Percentiles rank a stretch among this genome's conserved stretches.
These are phyloP conservation scores for Noctua janthina DNA, from an alignment of 2,888 invertebrate genomes.

Conservation along the genomic window DNA sequence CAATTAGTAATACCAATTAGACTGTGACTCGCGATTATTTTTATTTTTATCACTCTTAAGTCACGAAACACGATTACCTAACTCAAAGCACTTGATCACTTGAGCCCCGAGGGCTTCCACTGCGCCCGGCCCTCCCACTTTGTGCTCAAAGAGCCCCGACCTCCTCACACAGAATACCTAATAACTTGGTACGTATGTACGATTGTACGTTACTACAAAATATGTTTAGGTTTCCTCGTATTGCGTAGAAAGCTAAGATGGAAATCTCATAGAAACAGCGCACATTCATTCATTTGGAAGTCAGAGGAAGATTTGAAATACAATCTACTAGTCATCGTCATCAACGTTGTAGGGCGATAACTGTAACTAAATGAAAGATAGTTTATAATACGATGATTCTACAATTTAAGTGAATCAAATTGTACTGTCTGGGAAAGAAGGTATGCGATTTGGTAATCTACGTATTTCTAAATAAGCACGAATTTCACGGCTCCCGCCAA, in stretches of 20 bases:
- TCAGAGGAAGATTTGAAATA: background rate
- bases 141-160: constrained; percentile 44
- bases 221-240: background rate
- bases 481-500: background rate
- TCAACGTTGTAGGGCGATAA: background rate
- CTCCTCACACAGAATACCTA: constrained; percentile 50
- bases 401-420: background rate
- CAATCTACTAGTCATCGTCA: background rate
- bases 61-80: constrained; percentile 39
- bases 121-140: constrained; percentile 33
- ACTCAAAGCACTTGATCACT: constrained; percentile 54
- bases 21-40: background rate
- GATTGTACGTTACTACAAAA: background rate
- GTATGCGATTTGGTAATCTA: background rate
- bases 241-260: background rate
- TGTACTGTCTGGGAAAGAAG: background rate
- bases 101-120: constrained; percentile 34
- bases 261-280: background rate
- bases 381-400: background rate
- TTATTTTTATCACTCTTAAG: constrained; percentile 17
- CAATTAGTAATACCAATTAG: background rate
- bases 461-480: background rate
- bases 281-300: background rate
- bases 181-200: constrained; percentile 27
- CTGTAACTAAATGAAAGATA: background rate